A percentile compares a stretch with the other conserved stretches of the same genome.
phyloP scores from a whole-genome alignment of 2,113 vertebrate genomes.

The Sinocyclocheilus grahami region DNA sequence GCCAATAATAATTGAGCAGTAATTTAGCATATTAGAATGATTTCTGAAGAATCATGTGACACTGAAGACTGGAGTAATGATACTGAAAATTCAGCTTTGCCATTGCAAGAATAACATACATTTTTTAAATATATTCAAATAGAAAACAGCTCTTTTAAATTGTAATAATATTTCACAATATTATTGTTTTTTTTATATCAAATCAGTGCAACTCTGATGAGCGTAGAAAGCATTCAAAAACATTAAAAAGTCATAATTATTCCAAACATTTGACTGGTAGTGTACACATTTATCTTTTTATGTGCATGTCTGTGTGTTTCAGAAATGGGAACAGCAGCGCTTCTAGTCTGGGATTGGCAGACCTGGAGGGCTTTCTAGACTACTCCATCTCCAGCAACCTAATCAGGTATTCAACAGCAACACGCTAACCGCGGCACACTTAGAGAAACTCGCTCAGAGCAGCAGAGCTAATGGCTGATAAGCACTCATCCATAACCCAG shows the following conservation, averaged over 20 bases:
- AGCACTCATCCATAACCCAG: neutral
- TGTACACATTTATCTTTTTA: neutral
- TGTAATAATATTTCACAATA: neutral
- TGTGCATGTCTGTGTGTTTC: conserved; percentile 58
- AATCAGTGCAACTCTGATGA: neutral
- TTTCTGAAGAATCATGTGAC: neutral
- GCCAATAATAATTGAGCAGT: too few species aligned
- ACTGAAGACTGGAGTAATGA: neutral
- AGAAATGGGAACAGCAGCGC: conserved; percentile 95
- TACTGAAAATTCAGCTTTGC: neutral
- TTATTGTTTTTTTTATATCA: neutral
- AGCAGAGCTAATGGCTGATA: neutral
- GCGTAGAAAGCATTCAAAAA: neutral
- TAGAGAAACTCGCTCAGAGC: neutral
- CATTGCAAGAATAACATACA: too few species aligned
- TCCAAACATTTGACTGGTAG: neutral
- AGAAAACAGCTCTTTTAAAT: neutral
- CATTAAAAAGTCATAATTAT: neutral
- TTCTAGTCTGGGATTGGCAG: conserved; percentile 89
- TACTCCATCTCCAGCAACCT: conserved; percentile 79
- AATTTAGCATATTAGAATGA: too few species aligned
- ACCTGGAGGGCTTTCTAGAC: conserved; percentile 90
- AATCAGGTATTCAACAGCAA: conserved; percentile 79
- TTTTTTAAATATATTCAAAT: neutral
- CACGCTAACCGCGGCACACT: conserved; percentile 11